Conservation (phyloP, 2,797 vertebrate genomes). For the Cossypha polioptera region DNA sequence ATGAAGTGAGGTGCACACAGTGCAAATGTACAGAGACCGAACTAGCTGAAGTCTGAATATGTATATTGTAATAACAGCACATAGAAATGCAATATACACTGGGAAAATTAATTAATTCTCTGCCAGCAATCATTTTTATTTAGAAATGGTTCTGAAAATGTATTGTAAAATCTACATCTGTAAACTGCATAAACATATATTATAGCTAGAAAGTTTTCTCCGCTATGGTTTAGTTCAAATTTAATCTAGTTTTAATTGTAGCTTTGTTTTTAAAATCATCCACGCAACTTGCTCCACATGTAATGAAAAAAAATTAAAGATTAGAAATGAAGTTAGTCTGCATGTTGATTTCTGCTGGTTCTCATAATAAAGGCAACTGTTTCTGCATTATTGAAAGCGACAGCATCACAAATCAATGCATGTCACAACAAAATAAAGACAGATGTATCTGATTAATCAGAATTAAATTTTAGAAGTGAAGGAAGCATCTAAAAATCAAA, state of each 20-base stretch:
- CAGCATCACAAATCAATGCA: constrained; percentile 76
- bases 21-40: constrained; percentile 17
- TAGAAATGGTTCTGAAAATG: neutral
- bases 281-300: constrained; percentile 4
- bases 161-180: neutral
- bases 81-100: neutral
- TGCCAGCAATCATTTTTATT: neutral
- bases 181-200: neutral
- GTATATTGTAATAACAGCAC: neutral
- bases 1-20: neutral
- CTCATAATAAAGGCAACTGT: constrained; percentile 70
- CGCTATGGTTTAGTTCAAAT: neutral
- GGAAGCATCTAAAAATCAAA: constrained; percentile 77
- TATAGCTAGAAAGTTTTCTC: neutral
- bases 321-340: constrained; percentile 60
- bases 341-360: constrained; percentile 58
- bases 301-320: constrained; percentile 38
- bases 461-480: constrained; percentile 73
- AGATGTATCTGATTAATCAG: constrained; percentile 77
- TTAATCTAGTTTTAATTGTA: constrained; percentile 63
- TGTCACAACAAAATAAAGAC: constrained; percentile 74
- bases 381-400: constrained; percentile 67
- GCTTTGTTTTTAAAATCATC: constrained; percentile 35
- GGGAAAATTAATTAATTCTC: constrained; percentile 27
- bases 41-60: constrained; percentile 5